These are phyloP conservation scores for Scortum barcoo DNA, from an alignment of 2,113 vertebrate species.

Conservation along the genomic window DNA sequence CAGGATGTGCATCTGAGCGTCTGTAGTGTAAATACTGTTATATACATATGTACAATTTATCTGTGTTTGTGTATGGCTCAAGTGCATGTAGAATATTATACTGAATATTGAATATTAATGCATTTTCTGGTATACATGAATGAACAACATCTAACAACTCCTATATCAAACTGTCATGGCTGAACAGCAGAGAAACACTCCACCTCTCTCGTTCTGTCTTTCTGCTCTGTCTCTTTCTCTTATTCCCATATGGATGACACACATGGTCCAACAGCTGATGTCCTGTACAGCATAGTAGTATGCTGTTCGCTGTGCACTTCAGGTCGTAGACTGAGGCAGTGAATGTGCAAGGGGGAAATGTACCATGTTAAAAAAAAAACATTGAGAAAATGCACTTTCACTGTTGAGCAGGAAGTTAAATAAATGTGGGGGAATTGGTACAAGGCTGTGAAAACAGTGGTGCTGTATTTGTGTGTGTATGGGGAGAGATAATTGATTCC, in stretches of 20 bases:
- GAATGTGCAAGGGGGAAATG: conserved; percentile 32
- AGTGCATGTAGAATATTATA: conserved; percentile 6
- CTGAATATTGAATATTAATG: conserved; percentile 23
- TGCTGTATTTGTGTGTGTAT: conserved; percentile 4
- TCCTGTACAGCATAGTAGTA: conserved; percentile 39
- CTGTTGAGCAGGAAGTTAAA: conserved; percentile 31
- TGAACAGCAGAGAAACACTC: conserved; percentile 9
- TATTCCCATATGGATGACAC: conserved; percentile 46
- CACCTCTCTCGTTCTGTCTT: no score
- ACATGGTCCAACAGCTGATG: conserved; percentile 55
- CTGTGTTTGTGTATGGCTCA: background rate
- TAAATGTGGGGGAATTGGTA: conserved; percentile 15
- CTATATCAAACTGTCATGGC: conserved; percentile 24
- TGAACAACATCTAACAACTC: conserved; percentile 33
- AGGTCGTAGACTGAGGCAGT: conserved; percentile 27
- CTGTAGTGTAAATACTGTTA: conserved; percentile 2
- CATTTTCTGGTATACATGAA: conserved; percentile 29
- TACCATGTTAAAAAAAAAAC: background rate
- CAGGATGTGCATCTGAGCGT: background rate
- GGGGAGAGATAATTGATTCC: conserved; percentile 33
- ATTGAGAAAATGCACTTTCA: conserved; percentile 39
- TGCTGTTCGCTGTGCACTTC: conserved; percentile 24
- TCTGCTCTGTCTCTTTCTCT: background rate
- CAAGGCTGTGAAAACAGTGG: conserved; percentile 12
- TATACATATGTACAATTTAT: background rate